A percentile compares a stretch with the other conserved stretches of the same genome.
Evolutionary conservation across 2,888 invertebrate species (phyloP).

Genomic region (Arge pagana): DNA sequence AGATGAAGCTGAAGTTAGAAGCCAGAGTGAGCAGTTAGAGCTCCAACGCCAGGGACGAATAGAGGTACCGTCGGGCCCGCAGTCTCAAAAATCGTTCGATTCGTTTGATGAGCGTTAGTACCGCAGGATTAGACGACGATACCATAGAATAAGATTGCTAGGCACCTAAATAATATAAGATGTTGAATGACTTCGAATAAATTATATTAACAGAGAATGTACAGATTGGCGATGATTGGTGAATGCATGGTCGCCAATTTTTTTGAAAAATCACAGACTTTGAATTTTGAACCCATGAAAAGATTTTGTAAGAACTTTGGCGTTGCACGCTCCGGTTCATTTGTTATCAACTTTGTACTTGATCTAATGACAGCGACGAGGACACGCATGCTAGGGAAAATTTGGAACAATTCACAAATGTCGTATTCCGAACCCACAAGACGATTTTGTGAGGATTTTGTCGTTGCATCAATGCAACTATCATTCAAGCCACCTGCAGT

Average conservation of each 20-base stretch:
- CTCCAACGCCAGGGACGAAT: conserved; percentile 1
- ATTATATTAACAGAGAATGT: too few relatives aligned
- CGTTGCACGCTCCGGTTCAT: not conserved
- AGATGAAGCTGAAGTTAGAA: conserved; percentile 5
- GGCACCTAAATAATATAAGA: not conserved
- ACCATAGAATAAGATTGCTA: not conserved
- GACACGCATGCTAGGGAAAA: too few relatives aligned
- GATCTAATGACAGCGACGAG: not conserved
- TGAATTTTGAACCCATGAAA: not conserved
- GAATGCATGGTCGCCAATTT: too few relatives aligned
- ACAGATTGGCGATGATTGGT: not conserved
- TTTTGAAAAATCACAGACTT: conserved; percentile 3
- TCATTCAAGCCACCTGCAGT: too few relatives aligned
- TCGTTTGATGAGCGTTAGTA: not conserved
- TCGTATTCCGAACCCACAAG: conserved; percentile 3
- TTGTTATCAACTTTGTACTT: too few relatives aligned
- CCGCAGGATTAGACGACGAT: not conserved
- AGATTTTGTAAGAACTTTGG: conserved; percentile 1
- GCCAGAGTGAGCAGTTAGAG: not conserved
- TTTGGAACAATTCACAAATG: conserved; percentile 2
- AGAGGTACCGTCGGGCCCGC: conserved; percentile 1
- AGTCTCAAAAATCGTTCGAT: not conserved
- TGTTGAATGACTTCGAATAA: not conserved
- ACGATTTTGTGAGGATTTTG: conserved; percentile 1
- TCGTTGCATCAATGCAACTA: too few relatives aligned